Evolutionary conservation across 2,888 invertebrate genomes (phyloP), one percentile per base, ranked within the genome.

Genomic region (Actias luna): DNA sequence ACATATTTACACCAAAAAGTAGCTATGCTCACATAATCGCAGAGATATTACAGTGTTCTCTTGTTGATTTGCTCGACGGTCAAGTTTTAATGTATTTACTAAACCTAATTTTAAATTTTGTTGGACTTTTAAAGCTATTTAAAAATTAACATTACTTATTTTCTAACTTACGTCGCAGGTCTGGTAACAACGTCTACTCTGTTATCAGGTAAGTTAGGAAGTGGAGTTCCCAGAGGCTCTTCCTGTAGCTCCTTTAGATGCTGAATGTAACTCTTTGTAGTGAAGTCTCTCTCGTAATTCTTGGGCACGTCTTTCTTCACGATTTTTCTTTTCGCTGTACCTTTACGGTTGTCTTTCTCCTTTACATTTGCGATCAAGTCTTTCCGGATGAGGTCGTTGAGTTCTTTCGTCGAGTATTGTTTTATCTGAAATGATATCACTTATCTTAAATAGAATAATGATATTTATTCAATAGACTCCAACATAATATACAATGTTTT

Each of bases 341-440:
- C 80, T 75, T 88, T 87, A 0, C 69, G 67, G 27, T 73, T 69
- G 52, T 85, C 81, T 66, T 88, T 89, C 33, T 69, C 68, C 63
- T 78, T 83, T 1, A 91, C 59, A 22, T 77, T 79, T 0, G 66
- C 60, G 5, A 83, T 68, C 0, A 92, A 65, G 65, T 91, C 89
- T 65, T 83, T 85, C 36, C 88, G 79, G 1, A 86, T 85, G 62
- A 92, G 71, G 18, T 91, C 80, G 65, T 92, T 91, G 1, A 92
- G 72, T 69, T 92, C 89, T 67, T 87, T 89, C 0, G 85, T 83
- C 27, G 92, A 84, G 65, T 92, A 92, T 75, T 89, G 86, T 75
- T 87, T 90, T 3, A 89, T 71, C 92, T 92, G 75, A 27, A 74
- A 77, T 50, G 3, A n/a, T n/a, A n/a, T n/a, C n/a, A n/a, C n/a